Percentiles rank a stretch among this genome's conserved stretches.
Conservation (phyloP, 2,113 vertebrate species). For the Dolichallabes microphthalmus region DNA sequence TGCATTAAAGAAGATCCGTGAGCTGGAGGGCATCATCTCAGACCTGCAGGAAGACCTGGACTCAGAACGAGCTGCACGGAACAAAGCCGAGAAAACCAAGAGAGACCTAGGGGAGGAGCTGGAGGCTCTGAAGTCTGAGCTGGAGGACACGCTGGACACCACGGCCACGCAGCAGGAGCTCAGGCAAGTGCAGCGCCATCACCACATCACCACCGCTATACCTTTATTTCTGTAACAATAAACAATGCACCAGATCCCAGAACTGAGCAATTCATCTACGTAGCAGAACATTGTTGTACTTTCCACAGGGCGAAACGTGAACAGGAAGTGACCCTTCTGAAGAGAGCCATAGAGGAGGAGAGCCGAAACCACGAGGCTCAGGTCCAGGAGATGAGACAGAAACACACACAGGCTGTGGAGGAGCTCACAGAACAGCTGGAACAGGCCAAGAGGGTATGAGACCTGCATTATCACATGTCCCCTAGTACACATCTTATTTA, state of each 20-base stretch:
- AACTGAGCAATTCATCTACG: neutral
- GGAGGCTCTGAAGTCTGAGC: constrained; percentile 86
- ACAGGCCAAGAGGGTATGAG: constrained; percentile 81
- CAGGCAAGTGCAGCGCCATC: constrained; percentile 63
- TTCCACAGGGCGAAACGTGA: constrained; percentile 82
- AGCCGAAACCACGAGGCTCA: constrained; percentile 81
- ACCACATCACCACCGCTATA: neutral
- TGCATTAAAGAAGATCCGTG: constrained; percentile 85
- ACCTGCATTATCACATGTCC: neutral
- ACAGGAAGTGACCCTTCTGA: constrained; percentile 84
- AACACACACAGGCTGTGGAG: constrained; percentile 82
- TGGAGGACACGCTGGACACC: constrained; percentile 86
- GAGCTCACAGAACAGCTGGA: constrained; percentile 86
- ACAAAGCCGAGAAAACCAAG: constrained; percentile 87
- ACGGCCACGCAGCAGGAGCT: constrained; percentile 88
- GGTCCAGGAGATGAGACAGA: constrained; percentile 88
- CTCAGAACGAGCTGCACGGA: constrained; percentile 79
- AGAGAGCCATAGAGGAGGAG: constrained; percentile 84
- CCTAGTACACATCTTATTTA: neutral
- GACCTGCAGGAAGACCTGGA: constrained; percentile 88
- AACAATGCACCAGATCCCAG: neutral
- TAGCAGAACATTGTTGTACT: neutral
- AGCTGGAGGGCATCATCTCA: constrained; percentile 84
- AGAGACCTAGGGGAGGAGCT: constrained; percentile 86
- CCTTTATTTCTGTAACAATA: neutral